phyloP scores from a whole-genome alignment of 2,113 vertebrate genomes.

The Lutjanus erythropterus region DNA sequence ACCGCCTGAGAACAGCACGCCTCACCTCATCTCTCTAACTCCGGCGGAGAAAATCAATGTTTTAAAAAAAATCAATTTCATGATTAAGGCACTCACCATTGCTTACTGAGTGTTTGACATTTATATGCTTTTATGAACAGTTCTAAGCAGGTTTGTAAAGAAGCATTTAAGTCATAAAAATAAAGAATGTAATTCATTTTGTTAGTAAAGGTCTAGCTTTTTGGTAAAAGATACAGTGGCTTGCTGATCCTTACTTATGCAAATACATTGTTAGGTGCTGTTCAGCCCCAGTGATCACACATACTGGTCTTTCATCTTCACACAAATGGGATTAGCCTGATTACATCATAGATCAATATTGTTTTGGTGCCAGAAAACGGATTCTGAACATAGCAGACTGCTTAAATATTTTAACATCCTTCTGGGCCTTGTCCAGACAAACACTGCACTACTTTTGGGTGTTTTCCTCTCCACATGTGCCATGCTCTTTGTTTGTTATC shows the following conservation, averaged over 20 bases:
- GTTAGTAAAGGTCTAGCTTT: not conserved
- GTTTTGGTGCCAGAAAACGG: conserved; percentile 7
- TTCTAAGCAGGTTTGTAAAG: not conserved
- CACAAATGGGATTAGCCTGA: conserved; percentile 29
- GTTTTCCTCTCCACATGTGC: not conserved
- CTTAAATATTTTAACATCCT: conserved; percentile 45
- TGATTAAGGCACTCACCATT: not conserved
- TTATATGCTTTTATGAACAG: not conserved
- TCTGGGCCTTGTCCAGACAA: not conserved
- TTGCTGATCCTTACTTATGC: not conserved
- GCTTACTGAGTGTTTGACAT: not conserved
- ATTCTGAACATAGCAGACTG: not conserved
- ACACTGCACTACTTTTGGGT: not conserved
- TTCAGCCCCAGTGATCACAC: conserved; percentile 2
- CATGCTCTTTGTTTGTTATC: conserved; percentile 1
- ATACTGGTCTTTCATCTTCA: conserved; percentile 17
- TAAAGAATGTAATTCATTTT: not conserved
- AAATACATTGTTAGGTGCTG: conserved; percentile 5
- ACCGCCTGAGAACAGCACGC: not conserved
- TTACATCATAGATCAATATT: conserved; percentile 52
- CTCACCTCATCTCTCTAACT: conserved; percentile 3
- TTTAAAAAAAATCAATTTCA: conserved; percentile 1
- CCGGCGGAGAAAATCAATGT: conserved; percentile 42
- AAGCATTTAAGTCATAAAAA: not conserved
- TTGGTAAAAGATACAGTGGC: not conserved